Evolutionary conservation across 2,113 vertebrate species (phyloP).

Genomic region (mouse (Mus musculus)): GRCm39 chr13:78745501-78746000

Average conservation of each 20-base stretch:
- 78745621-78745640: not conserved
- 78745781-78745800: not conserved
- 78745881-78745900: constrained; percentile 45
- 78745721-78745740: constrained; percentile 36
- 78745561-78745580: no score
- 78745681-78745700: not conserved
- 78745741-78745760: not conserved
- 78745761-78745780: not conserved
- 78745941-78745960: constrained; percentile 60
- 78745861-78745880: constrained; percentile 59
- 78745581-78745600: not conserved
- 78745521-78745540: not conserved
- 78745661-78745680: not conserved
- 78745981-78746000: not conserved
- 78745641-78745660: not conserved
- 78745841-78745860: constrained; percentile 42
- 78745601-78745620: not conserved
- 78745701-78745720: not conserved
- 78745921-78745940: constrained; percentile 44
- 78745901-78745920: constrained; percentile 57
- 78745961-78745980: constrained; percentile 47
- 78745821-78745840: constrained; percentile 20
- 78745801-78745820: constrained; percentile 30
- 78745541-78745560: not conserved
- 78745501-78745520: not conserved